Evolutionary conservation across 1,140 invertebrate genomes (phyloP).

Genomic region (Streblospio benedicti): DNA sequence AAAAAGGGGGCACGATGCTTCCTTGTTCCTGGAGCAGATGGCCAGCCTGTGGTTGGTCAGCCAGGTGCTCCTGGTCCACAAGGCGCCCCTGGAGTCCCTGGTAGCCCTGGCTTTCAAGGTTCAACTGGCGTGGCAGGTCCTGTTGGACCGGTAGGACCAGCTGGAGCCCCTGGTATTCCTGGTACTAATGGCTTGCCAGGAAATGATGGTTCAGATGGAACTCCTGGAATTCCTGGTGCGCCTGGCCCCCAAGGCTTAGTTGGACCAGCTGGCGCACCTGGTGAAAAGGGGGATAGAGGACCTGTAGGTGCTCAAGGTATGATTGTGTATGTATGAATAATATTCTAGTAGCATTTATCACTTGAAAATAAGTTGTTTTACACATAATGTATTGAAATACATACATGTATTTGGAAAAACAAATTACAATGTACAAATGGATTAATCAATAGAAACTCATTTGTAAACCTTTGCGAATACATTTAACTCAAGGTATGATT

Average conservation of each 20-base stretch:
- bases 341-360: neutral
- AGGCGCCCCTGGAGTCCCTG: neutral
- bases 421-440: neutral
- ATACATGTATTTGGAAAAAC: neutral
- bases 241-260: neutral
- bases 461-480: neutral
- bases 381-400: neutral
- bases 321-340: neutral
- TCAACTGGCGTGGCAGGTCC: neutral
- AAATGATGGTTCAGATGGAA: neutral
- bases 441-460: neutral
- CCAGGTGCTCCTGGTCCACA: neutral
- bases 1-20: too few species aligned
- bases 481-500: neutral
- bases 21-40: too few species aligned
- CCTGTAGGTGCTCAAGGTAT: neutral
- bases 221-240: neutral
- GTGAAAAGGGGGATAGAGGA: neutral
- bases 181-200: neutral
- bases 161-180: neutral
- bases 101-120: constrained; percentile 3
- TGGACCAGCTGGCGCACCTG: neutral
- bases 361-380: neutral
- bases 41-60: too few species aligned
- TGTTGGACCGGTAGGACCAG: neutral